These are phyloP conservation scores for Heliornis fulica DNA, from an alignment of 2,113 vertebrate genomes.

Conservation along the genomic window DNA sequence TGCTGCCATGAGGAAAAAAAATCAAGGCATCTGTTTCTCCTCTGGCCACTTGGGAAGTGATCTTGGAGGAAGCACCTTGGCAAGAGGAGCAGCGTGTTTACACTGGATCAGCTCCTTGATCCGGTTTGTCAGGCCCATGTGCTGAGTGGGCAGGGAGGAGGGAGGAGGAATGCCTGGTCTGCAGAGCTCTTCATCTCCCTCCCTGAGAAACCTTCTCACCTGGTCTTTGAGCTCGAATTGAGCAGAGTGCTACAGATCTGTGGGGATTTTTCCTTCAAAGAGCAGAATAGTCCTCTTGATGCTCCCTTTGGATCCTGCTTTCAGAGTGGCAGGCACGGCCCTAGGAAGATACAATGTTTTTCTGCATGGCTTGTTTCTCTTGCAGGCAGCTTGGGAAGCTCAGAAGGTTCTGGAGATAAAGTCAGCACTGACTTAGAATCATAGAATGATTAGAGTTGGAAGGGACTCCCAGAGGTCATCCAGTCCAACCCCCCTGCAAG, in stretches of 20 bases:
- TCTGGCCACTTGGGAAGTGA: neutral
- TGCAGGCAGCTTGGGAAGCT: fast-evolving
- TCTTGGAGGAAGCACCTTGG: neutral
- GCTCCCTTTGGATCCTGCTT: neutral
- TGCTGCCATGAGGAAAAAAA: neutral
- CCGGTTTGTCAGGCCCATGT: neutral
- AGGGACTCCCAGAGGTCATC: too few species aligned
- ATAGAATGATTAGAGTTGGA: too few species aligned
- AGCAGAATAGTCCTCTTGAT: neutral
- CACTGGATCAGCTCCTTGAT: neutral
- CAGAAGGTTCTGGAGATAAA: neutral
- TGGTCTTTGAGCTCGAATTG: neutral
- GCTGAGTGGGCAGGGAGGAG: constrained; percentile 6
- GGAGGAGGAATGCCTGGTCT: neutral
- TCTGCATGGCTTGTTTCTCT: too few species aligned
- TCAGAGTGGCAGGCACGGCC: neutral
- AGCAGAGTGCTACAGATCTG: neutral
- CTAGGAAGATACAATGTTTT: neutral
- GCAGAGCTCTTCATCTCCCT: neutral
- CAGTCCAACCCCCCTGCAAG: too few species aligned
- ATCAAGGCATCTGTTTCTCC: neutral
- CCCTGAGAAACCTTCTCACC: neutral
- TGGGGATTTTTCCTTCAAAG: neutral
- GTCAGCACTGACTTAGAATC: neutral
- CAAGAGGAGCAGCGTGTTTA: neutral